phyloP scores from a whole-genome alignment of 2,113 vertebrate species.

The Hyla sarda region DNA sequence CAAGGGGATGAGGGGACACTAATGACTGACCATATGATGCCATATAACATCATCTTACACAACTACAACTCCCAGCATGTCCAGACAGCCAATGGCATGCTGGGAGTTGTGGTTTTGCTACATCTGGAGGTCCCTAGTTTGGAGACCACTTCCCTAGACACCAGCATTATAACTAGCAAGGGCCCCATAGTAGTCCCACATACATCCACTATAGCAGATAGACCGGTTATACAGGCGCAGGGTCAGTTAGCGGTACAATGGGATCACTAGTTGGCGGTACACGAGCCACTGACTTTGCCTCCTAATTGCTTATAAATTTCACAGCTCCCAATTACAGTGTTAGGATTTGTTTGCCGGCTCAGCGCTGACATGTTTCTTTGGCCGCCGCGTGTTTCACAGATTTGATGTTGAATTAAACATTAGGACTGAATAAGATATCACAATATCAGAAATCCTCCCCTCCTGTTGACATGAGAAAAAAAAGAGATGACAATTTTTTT shows the following conservation, averaged over 20 bases:
- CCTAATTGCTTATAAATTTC: slow-evolving; percentile 11
- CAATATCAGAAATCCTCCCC: not conserved
- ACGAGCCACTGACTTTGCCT: not conserved
- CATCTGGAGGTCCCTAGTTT: too few relatives aligned
- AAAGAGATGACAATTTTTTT: not conserved
- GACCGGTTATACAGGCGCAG: not conserved
- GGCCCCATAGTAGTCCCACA: not conserved
- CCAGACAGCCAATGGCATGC: too few relatives aligned
- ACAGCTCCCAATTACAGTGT: slow-evolving; percentile 1
- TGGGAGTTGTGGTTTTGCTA: too few relatives aligned
- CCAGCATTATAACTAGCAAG: not conserved
- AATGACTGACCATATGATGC: too few relatives aligned
- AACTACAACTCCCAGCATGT: too few relatives aligned
- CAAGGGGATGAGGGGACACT: too few relatives aligned
- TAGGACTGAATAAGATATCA: slow-evolving; percentile 12
- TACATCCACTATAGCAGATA: not conserved
- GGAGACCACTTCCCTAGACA: not conserved
- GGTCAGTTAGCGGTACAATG: not conserved
- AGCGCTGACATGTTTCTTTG: not conserved
- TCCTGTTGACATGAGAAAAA: not conserved
- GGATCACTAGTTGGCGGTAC: not conserved
- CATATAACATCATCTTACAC: too few relatives aligned
- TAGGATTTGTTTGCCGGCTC: slow-evolving; percentile 10
- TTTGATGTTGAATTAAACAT: slow-evolving; percentile 30
- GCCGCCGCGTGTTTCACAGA: not conserved